Evolutionary conservation across 2,888 invertebrate genomes (phyloP).

Genomic region (Crepidodera aurea): DNA sequence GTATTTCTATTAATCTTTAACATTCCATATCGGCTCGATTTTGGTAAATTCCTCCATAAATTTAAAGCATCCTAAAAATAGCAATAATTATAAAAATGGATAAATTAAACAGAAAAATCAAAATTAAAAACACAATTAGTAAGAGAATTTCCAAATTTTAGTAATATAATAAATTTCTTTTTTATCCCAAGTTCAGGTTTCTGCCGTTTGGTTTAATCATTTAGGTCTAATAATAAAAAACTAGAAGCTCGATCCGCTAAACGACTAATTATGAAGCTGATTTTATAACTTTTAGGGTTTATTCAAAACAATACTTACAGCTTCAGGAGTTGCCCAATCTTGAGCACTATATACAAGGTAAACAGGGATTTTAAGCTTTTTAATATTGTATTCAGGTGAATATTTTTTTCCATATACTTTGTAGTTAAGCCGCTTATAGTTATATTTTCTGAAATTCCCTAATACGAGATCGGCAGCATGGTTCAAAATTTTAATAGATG

Average conservation of each 20-base stretch:
- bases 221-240: no score
- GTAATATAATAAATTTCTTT: no score
- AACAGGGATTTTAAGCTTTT: slow-evolving; percentile 63
- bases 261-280: no score
- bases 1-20: slow-evolving; percentile 68
- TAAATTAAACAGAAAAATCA: no score
- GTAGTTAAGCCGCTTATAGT: slow-evolving; percentile 63
- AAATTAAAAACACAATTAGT: no score
- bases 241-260: no score
- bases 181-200: no score
- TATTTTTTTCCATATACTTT: slow-evolving; percentile 61
- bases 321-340: slow-evolving; percentile 67
- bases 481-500: slow-evolving; percentile 55
- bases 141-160: no score
- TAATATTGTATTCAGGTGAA: slow-evolving; percentile 65
- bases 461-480: slow-evolving; percentile 55
- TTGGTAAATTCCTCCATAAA: slow-evolving; percentile 65
- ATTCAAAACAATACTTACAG: slow-evolving; percentile 59
- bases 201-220: no score
- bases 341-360: slow-evolving; percentile 66
- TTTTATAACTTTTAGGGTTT: no score
- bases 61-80: slow-evolving; percentile 66
- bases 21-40: slow-evolving; percentile 62
- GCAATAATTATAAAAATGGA: no score
- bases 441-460: slow-evolving; percentile 64